Conservation (phyloP, 2,888 invertebrate species). For the Eupithecia pulchellata region DNA sequence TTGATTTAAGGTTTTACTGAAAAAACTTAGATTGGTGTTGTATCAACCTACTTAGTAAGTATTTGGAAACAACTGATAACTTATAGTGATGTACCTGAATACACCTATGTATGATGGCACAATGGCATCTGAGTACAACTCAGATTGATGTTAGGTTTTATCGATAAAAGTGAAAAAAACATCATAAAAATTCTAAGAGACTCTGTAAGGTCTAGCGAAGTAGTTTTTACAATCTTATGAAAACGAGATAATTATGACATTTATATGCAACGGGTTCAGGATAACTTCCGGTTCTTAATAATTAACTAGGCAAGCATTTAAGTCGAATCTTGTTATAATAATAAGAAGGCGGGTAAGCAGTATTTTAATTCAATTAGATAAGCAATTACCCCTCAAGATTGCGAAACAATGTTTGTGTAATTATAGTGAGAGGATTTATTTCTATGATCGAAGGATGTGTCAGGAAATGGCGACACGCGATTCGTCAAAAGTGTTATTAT, state of each 20-base stretch:
- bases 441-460: constrained; percentile 31
- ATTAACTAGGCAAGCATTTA: constrained; percentile 10
- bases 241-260: constrained; percentile 8
- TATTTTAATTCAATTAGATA: constrained; percentile 48
- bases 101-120: background rate
- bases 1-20: background rate
- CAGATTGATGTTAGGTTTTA: background rate
- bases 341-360: constrained; percentile 44
- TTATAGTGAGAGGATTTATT: constrained; percentile 31
- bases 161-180: no score
- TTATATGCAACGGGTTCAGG: constrained; percentile 12
- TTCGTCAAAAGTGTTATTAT: constrained; percentile 26
- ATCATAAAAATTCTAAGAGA: background rate
- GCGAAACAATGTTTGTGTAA: constrained; percentile 33
- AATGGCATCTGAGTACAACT: background rate
- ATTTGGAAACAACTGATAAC: background rate
- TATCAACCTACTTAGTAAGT: background rate
- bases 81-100: background rate
- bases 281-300: constrained; percentile 22
- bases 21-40: background rate
- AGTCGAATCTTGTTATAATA: constrained; percentile 36
- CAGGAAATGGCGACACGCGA: constrained; percentile 35
- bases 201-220: background rate
- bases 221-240: background rate
- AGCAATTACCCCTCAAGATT: constrained; percentile 41